Evolutionary conservation across 1,140 invertebrate genomes (phyloP), one percentile per base, ranked within the genome.

Genomic region (Nephotettix cincticeps): DNA sequence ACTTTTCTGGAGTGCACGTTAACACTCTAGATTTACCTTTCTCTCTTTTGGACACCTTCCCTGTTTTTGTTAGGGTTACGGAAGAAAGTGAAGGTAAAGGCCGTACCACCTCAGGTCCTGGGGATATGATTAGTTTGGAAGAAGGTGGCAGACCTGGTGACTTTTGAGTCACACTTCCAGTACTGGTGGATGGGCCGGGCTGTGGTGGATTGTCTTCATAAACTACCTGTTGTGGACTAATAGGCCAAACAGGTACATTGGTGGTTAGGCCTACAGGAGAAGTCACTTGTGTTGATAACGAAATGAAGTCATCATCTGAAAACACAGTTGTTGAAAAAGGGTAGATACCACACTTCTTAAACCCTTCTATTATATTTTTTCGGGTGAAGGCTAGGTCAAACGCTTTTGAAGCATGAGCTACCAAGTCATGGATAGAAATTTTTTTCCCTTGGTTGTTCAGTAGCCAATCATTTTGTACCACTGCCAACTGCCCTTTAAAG

Each of bases 201-300:
- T 43, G 40, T 43, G 40, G 40, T 9, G 9, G 9, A 11, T 43
- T n/a, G 9, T n/a, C 40, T 11, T 43, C 9, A 11, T 9, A 43
- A 43, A 11, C 40, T 43, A 43, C 9, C 40, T 43, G 40, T 11
- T 43, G 40, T 43, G n/a, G 40, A 43, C n/a, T 43, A 43, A n/a
- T n/a, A 43, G 40, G 40, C 40, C 40, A 11, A 43, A 43, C 40
- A 43, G 40, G 40, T n/a, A 43, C n/a, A 43, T 43, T 43, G 40
- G 9, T n/a, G n/a, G n/a, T 43, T 43, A 43, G 40, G 40, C 40
- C 9, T 11, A n/a, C n/a, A 43, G 9, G 9, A 11, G 9, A 11
- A 43, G 9, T 43, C n/a, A n/a, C n/a, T 43, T 43, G 9, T 43
- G 40, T 43, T 43, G 43, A 70, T 29, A 74, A 54, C 19, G 78